A percentile compares a stretch with the other conserved stretches of the same genome.
These are phyloP conservation scores for Conopomorpha cramerella DNA, from an alignment of 1,140 invertebrate species.

Conservation along the genomic window DNA sequence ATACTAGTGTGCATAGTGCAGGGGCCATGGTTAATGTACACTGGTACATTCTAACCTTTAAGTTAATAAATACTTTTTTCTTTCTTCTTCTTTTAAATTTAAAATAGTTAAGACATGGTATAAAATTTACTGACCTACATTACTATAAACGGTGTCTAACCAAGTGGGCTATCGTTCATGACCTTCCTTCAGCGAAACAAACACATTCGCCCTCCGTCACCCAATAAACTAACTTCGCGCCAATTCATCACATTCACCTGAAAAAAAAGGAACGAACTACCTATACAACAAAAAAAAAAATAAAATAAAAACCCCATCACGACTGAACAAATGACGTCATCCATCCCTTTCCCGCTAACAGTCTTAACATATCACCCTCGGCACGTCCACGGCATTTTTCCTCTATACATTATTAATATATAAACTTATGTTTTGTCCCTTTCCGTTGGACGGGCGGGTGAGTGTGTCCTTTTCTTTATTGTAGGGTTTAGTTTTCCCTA, in stretches of 20 bases:
- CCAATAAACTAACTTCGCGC: background rate
- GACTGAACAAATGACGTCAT: constrained; percentile 58
- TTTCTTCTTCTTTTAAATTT: no score
- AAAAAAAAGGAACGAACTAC: background rate
- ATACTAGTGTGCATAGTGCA: no score
- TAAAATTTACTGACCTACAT: no score
- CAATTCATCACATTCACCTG: background rate
- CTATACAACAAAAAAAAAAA: constrained; percentile 24
- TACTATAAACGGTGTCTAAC: no score
- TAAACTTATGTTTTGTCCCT: constrained; percentile 39
- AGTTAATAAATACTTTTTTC: no score
- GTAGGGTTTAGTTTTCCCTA: constrained; percentile 60
- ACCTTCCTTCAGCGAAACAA: background rate
- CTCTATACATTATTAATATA: constrained; percentile 60
- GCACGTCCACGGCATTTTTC: constrained; percentile 56
- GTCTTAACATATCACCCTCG: constrained; percentile 53
- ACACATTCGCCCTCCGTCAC: background rate
- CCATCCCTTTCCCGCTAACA: constrained; percentile 55
- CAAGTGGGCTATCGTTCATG: no score
- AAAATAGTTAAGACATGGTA: no score
- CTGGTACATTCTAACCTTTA: no score
- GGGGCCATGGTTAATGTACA: no score
- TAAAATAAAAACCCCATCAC: constrained; percentile 60
- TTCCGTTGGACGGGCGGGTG: constrained; percentile 18
- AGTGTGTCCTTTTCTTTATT: constrained; percentile 51